Base-by-base conservation (phyloP, 2,888 invertebrate genomes). In the Cremastinae sp. region DNA sequence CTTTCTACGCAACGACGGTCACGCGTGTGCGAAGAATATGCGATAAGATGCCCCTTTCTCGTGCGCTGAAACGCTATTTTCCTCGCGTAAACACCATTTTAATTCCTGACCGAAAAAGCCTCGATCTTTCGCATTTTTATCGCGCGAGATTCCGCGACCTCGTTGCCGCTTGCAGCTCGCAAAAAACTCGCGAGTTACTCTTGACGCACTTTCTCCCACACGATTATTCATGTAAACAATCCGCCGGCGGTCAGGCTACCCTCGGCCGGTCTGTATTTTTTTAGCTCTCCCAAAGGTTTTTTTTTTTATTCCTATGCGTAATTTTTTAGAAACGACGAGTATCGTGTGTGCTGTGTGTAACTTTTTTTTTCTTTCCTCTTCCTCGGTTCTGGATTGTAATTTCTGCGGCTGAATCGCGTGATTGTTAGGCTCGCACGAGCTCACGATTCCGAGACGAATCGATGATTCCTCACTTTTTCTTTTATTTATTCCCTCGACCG, bases 161-260 rank as follows among this genome's bases (percentile, higher is more conserved):
- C 28, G 28, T 3, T 28, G 28, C 28, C 28, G 28, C 28, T 5
- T 28, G n/a, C 5, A 28, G 28, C 28, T 3, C 28, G 28, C 2
- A 54, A 5, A 54, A 54, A 34, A 54, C 9, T 36, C n/a, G 10
- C n/a, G 9, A 12, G n/a, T 5, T 8, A 54, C 54, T 69, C 54
- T 62, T 47, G 14, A 12, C 36, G 9, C 38, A 75, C 75, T 75
- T 75, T 75, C 70, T 75, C 75, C 53, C 64, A 36, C 62, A 64
- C 43, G 62, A 43, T 41, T 10, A 38, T 20, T 51, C 18, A 41
- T 36, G 49, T 49, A 64, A 68, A 69, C 43, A 49, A 34, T 45
- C 36, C 18, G 51, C 65, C 28, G 54, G 38, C 28, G 43, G 22
- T 53, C 53, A 18, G 22, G 41, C 41, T 70, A 5, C 5, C 5